Evolutionary conservation across 2,888 invertebrate species (phyloP).

Genomic region (Busseola fusca): DNA sequence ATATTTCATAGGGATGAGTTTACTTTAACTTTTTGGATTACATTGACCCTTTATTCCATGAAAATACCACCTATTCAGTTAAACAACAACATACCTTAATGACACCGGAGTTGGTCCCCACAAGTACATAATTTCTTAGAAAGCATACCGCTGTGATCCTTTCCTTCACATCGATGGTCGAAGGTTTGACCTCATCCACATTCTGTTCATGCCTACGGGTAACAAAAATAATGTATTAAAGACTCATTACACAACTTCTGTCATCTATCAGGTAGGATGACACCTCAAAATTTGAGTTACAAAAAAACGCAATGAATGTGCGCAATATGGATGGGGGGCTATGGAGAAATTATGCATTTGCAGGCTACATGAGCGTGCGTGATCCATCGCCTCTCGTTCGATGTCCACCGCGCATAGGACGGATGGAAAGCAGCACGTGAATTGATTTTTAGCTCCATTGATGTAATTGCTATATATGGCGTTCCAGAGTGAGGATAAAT

Average conservation of each 20-base stretch:
- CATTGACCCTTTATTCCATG: neutral
- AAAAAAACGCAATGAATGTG: too few species aligned
- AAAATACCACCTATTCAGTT: neutral
- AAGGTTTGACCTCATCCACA: conserved; percentile 83
- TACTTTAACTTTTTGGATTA: neutral
- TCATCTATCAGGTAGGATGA: too few species aligned
- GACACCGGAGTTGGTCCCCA: conserved; percentile 79
- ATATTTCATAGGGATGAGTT: neutral
- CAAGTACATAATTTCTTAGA: conserved; percentile 80
- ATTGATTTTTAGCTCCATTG: too few species aligned
- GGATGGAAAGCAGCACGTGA: too few species aligned
- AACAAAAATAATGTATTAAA: neutral
- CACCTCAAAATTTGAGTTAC: too few species aligned
- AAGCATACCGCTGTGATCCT: conserved; percentile 89
- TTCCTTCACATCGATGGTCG: conserved; percentile 88
- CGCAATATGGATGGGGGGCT: too few species aligned
- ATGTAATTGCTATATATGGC: too few species aligned
- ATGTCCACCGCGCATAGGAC: too few species aligned
- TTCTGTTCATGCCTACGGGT: conserved; percentile 83
- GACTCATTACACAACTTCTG: neutral
- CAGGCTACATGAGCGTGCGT: too few species aligned
- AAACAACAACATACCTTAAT: conserved; percentile 77
- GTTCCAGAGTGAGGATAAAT: too few species aligned
- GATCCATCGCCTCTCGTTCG: too few species aligned
- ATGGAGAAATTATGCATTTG: too few species aligned